phyloP scores from a whole-genome alignment of 2,113 vertebrate species.

The Brachypodius melanocephalos region DNA sequence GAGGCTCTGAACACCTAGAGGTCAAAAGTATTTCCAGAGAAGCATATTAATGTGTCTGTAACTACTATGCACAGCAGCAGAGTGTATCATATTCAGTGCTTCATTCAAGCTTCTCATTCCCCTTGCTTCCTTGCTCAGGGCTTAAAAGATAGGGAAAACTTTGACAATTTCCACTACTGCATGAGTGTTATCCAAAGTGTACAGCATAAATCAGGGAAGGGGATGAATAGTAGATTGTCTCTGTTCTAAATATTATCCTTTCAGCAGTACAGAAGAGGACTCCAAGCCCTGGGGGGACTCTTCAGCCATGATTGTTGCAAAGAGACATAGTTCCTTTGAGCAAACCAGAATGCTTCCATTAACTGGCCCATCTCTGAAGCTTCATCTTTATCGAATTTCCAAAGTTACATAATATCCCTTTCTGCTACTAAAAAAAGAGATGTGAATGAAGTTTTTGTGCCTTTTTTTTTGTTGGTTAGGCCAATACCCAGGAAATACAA shows the following conservation, averaged over 20 bases:
- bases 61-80: background rate
- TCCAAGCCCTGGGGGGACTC: background rate
- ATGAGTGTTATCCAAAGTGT: background rate
- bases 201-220: background rate
- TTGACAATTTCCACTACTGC: background rate
- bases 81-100: background rate
- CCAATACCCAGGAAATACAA: constrained; percentile 23
- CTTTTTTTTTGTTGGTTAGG: background rate
- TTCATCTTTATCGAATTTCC: constrained; percentile 13
- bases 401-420: constrained; percentile 30
- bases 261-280: background rate
- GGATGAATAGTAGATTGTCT: background rate
- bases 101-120: background rate
- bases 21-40: background rate
- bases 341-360: constrained; percentile 32
- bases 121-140: background rate
- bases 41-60: background rate
- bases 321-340: background rate
- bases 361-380: background rate
- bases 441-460: constrained; percentile 45
- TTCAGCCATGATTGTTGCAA: background rate
- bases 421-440: constrained; percentile 17
- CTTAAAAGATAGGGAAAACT: background rate
- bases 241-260: constrained; percentile 62
- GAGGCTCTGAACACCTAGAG: background rate